A percentile compares a stretch with the other conserved stretches of the same genome.
Evolutionary conservation across 1,140 invertebrate genomes (phyloP).

Genomic region (Anadara kagoshimensis): DNA sequence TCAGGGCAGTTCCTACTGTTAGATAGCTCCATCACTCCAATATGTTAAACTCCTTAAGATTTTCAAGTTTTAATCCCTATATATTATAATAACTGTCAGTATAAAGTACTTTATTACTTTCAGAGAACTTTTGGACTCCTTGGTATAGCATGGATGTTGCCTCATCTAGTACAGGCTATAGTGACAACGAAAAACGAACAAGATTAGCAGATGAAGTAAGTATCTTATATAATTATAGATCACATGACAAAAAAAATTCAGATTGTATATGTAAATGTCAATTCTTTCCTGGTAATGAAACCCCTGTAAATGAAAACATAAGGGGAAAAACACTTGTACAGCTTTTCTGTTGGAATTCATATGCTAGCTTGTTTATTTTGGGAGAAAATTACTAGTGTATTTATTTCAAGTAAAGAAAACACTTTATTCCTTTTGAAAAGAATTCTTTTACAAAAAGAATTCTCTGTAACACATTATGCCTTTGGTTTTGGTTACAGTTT

Average conservation of each 20-base stretch:
- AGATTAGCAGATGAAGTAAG: neutral
- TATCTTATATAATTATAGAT: neutral
- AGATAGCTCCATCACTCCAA: too few species aligned
- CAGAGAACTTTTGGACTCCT: conserved; percentile 37
- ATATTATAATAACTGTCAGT: too few species aligned
- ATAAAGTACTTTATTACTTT: neutral
- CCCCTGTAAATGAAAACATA: neutral
- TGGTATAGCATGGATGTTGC: conserved; percentile 29
- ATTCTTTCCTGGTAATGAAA: neutral
- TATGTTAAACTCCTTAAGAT: too few species aligned
- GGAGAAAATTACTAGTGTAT: too few species aligned
- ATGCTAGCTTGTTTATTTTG: too few species aligned
- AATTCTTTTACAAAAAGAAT: too few species aligned
- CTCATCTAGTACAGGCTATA: conserved; percentile 8
- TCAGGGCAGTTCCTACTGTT: too few species aligned
- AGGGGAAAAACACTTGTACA: too few species aligned
- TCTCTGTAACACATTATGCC: neutral
- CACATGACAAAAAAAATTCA: neutral
- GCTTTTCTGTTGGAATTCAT: too few species aligned
- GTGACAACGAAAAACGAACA: conserved; percentile 18
- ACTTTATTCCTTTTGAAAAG: too few species aligned
- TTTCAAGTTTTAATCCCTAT: too few species aligned
- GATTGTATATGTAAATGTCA: neutral
- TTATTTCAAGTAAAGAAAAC: too few species aligned
- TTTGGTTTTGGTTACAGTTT: neutral